These are phyloP conservation scores for Eulemur macaco DNA, from an alignment of 2,113 vertebrate species.

Conservation along the genomic window DNA sequence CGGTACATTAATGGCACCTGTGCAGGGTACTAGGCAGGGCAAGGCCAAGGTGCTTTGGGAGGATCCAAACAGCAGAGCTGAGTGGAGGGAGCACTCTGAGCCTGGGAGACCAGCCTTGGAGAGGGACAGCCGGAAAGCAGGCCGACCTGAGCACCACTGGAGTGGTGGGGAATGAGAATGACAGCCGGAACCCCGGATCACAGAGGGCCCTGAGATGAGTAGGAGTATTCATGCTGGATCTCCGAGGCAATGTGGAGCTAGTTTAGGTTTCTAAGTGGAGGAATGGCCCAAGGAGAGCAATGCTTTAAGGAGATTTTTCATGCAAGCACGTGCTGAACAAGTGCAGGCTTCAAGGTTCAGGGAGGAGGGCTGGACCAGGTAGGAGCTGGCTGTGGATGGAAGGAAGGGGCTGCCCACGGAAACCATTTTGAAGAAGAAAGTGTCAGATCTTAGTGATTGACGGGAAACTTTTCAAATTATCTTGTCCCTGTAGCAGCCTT, in stretches of 20 bases:
- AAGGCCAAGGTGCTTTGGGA: not conserved
- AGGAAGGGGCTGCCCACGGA: rapidly evolving
- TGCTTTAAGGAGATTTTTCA: not conserved
- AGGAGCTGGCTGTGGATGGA: not conserved
- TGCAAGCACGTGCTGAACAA: not conserved
- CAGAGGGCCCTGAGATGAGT: not conserved
- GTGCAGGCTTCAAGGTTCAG: too few relatives aligned
- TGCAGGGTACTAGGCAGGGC: not conserved
- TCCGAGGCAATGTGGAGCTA: not conserved
- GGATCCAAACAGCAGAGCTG: not conserved
- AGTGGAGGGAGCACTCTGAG: not conserved
- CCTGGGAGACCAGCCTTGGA: not conserved
- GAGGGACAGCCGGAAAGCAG: not conserved
- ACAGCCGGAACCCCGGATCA: not conserved
- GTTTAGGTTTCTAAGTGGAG: not conserved
- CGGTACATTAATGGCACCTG: not conserved
- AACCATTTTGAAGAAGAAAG: not conserved
- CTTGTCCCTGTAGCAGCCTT: not conserved
- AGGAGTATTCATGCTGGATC: not conserved
- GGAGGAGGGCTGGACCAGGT: not conserved
- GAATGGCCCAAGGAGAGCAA: not conserved
- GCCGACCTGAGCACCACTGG: rapidly evolving
- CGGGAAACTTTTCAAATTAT: not conserved
- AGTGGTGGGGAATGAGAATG: not conserved
- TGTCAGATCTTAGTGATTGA: not conserved